Base-by-base conservation (phyloP, 2,888 invertebrate genomes). In the Tetragonula carbonaria region DNA sequence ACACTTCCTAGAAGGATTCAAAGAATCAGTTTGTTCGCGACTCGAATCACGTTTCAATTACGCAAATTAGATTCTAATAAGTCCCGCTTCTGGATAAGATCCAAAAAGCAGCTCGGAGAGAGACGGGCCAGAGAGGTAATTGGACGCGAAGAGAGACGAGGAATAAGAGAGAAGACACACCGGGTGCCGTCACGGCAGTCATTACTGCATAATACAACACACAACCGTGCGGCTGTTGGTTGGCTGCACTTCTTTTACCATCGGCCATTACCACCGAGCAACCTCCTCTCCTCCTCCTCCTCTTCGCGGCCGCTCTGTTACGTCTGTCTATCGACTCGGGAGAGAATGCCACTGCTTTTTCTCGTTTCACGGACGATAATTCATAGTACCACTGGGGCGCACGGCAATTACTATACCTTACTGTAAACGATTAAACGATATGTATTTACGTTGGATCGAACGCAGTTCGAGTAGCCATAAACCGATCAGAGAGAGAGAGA, bases 21-120 rank as follows among this genome's bases (percentile, higher is more conserved):
- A 78, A 81, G 71, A 72, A 72, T 80, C 76, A 74, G 76, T 72
- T 83, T 80, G 84, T 84, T 78, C 85, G 82, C 74, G 78, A 70
- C 77, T 82, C 78, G 80, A 85, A 80, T 89, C 90, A 91, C 89
- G 88, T 89, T 91, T 91, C 90, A 90, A 91, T 90, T 90, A 91
- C 86, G 90, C 84, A 87, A 91, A 91, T 90, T 88, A 86, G 84
- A 83, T 87, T 87, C 80, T 88, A 88, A 90, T 88, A 88, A 88
- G 86, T 85, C 88, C 79, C 85, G 78, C 71, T 83, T 80, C 85
- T 89, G 91, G 87, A 91, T 78, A 85, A 84, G 85, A 81, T 91
- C 90, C 88, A 88, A 91, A 45, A 90, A 86, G 75, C 86, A 86
- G 75, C 86, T 82, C 65, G 76, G 67, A 51, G 73, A 78, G 74